Conservation (phyloP, 2,888 invertebrate species). For the Apamea anceps region DNA sequence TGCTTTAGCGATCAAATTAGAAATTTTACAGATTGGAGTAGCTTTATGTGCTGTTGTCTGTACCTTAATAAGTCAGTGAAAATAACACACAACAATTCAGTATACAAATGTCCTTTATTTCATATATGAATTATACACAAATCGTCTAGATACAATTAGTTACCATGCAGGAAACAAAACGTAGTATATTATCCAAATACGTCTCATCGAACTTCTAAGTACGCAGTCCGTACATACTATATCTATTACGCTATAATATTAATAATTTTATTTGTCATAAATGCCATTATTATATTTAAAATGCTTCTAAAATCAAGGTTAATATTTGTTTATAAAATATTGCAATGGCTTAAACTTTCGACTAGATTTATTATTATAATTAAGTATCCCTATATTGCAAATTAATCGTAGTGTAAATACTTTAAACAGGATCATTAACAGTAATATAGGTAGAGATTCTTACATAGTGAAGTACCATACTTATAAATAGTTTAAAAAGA, state of each 20-base stretch:
- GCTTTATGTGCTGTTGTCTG: no score
- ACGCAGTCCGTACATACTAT: constrained; percentile 56
- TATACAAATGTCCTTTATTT: constrained; percentile 77
- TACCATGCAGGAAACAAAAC: constrained; percentile 78
- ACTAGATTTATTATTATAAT: constrained; percentile 89
- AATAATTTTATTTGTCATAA: constrained; percentile 74
- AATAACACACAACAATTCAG: constrained; percentile 32
- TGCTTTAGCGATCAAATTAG: no score
- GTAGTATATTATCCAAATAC: constrained; percentile 65
- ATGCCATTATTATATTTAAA: constrained; percentile 76
- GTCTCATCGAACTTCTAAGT: constrained; percentile 65
- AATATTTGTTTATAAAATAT: constrained; percentile 82
- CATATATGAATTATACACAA: constrained; percentile 78
- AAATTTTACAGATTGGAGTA: no score
- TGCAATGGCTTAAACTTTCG: constrained; percentile 90
- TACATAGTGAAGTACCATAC: constrained; percentile 56
- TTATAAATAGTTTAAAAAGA: constrained; percentile 56
- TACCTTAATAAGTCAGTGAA: not conserved
- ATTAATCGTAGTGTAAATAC: constrained; percentile 63
- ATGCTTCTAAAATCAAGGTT: constrained; percentile 72
- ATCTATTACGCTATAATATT: constrained; percentile 52
- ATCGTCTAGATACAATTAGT: constrained; percentile 79
- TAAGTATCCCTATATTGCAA: constrained; percentile 85
- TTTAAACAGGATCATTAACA: constrained; percentile 57
- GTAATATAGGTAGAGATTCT: constrained; percentile 60